Evolutionary conservation across 2,888 invertebrate species (phyloP).

Genomic region (Altica lythri): DNA sequence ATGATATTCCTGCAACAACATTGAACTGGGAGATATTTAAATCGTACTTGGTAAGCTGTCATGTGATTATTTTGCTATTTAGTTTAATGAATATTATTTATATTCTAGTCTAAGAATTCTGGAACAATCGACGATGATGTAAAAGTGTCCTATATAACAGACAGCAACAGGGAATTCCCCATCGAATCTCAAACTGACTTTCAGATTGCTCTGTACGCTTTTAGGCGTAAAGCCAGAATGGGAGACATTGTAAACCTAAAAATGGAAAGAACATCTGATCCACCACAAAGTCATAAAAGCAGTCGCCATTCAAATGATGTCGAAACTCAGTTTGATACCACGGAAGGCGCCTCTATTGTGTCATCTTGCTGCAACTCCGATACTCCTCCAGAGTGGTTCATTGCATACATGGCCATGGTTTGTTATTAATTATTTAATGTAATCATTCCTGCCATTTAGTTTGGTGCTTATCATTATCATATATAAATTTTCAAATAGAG

Average conservation of each 20-base stretch:
- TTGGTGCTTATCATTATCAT: no score
- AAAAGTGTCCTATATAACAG: conserved; percentile 55
- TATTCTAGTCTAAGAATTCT: conserved; percentile 55
- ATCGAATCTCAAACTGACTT: conserved; percentile 58
- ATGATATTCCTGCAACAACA: conserved; percentile 56
- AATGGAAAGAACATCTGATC: conserved; percentile 48
- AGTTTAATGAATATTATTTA: neutral
- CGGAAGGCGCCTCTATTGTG: conserved; percentile 32
- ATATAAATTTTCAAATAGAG: no score
- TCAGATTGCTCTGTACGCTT: conserved; percentile 55
- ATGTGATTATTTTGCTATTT: conserved; percentile 28
- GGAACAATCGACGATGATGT: conserved; percentile 55
- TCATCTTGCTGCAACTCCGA: conserved; percentile 36
- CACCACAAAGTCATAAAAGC: conserved; percentile 22
- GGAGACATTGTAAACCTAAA: conserved; percentile 53
- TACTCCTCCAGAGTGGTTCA: conserved; percentile 46
- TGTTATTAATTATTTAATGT: no score
- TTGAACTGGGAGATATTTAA: conserved; percentile 57
- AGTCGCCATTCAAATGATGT: conserved; percentile 43
- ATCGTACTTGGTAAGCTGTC: conserved; percentile 58
- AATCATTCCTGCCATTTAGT: no score
- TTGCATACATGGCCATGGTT: conserved; percentile 44
- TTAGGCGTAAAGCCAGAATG: conserved; percentile 51
- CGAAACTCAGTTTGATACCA: conserved; percentile 46
- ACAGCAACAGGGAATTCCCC: conserved; percentile 54